Conservation (phyloP, 2,113 vertebrate species). For the Pituophis catenifer region DNA sequence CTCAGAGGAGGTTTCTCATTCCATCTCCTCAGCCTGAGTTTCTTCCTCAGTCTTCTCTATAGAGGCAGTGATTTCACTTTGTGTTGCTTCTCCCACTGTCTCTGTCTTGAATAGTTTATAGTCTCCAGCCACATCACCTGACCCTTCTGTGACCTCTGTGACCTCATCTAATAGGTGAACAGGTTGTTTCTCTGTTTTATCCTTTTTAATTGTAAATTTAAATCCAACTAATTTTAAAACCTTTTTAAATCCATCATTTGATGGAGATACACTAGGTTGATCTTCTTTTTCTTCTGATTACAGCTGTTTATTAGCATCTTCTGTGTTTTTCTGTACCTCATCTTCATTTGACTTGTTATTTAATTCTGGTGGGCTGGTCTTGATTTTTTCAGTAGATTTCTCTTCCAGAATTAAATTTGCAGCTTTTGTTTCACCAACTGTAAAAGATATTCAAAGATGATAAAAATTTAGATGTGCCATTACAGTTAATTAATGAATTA, state of each 20-base stretch:
- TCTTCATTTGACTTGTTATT: slow-evolving; percentile 65
- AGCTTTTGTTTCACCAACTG: slow-evolving; percentile 87
- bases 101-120: slow-evolving; percentile 65
- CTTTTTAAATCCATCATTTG: slow-evolving; percentile 93
- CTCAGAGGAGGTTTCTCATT: slow-evolving; percentile 33
- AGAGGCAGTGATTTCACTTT: slow-evolving; percentile 32
- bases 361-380: slow-evolving; percentile 69
- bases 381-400: slow-evolving; percentile 70
- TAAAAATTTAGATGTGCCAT: slow-evolving; percentile 9
- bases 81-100: slow-evolving; percentile 36
- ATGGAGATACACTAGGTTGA: slow-evolving; percentile 72
- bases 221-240: slow-evolving; percentile 96
- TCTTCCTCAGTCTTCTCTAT: slow-evolving; percentile 57
- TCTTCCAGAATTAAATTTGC: slow-evolving; percentile 76
- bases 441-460: slow-evolving; percentile 23
- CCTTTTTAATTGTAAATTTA: slow-evolving; percentile 94
- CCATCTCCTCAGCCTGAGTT: slow-evolving; percentile 46
- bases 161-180: slow-evolving; percentile 83
- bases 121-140: slow-evolving; percentile 55
- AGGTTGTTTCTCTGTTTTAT: slow-evolving; percentile 87
- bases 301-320: slow-evolving; percentile 65
- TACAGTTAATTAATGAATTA: neutral
- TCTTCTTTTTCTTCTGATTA: slow-evolving; percentile 67
- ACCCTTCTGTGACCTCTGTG: slow-evolving; percentile 65
- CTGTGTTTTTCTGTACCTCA: slow-evolving; percentile 73